Base-by-base conservation (phyloP, 1,140 invertebrate species). In the Formica selysi region DNA sequence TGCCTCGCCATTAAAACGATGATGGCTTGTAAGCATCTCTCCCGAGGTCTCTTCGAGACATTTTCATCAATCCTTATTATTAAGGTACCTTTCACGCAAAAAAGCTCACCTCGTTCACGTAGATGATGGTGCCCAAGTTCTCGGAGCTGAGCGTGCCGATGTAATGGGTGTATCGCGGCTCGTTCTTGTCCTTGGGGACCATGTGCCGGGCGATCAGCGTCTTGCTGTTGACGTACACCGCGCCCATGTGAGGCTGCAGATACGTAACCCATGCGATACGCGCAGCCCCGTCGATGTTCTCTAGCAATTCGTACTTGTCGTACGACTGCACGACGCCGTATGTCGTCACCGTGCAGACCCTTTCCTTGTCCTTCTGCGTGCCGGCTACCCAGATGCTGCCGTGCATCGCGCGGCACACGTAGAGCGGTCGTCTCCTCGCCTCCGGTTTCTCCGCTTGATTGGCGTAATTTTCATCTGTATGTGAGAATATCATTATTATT, bases 221-320 rank as follows among this genome's bases (percentile, higher is more conserved):
- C 22, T 93, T 92, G 29, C 94, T 5, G 1, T 5, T 92, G 76
- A 96, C 95, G 2, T 96, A 95, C 10, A 98, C 97, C n/a, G 97
- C 96, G 4, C 97, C 97, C 29, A 95, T 95, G 1, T 96, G 92
- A 41, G 95, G 95, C 3, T 95, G 90, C 78, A 93, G 95, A 91
- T 96, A 97, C 92, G 97, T 97, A 83, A 96, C 95, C 98, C 98
- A 98, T 74, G 95, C 96, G 0, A 98, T 95, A 59, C 97, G 95
- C 1, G 97, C 97, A n/a, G 97, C 96, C 73, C 96, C 96, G 86
- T 98, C 97, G 71, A 97, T 96, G 93, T 98, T 98, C 90, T 97
- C 96, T 16, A 98, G 93, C 4, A 98, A 95, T 91, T 98, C 97
- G 91, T 97, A 98, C 44, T 95, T 94, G 1, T 96, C 94, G 86